Percentiles rank a stretch among this genome's conserved stretches.
These are phyloP conservation scores for Aurelia aurita DNA, from an alignment of 30 jellyfish, hydroid and myxozoan genomes.

Conservation along the genomic window DNA sequence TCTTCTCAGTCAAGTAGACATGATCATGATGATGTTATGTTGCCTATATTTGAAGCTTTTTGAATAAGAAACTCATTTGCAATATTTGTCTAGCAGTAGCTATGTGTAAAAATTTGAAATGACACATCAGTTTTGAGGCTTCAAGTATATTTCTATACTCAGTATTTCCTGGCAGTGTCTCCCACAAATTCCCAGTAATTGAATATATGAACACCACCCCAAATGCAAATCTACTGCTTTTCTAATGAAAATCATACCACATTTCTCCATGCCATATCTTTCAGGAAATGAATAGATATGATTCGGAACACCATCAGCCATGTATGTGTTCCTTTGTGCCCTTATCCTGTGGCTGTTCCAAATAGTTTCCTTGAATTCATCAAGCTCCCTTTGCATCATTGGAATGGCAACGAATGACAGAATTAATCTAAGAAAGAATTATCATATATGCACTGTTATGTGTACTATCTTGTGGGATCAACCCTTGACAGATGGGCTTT, in stretches of 20 bases:
- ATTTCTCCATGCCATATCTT: conserved; percentile 10
- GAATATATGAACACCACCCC: no score
- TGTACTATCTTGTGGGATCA: neutral
- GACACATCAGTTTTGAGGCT: no score
- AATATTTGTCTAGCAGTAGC: no score
- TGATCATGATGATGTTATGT: no score
- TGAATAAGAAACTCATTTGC: no score
- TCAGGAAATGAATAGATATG: conserved; percentile 17
- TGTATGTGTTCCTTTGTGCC: neutral
- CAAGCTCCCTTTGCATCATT: conserved; percentile 14
- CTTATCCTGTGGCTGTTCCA: conserved; percentile 22
- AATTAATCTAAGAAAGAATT: conserved; percentile 1
- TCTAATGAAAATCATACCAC: neutral
- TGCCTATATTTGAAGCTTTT: no score
- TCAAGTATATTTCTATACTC: no score
- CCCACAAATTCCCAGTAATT: no score
- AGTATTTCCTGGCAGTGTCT: no score
- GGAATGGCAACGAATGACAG: conserved; percentile 9
- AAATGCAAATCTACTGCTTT: no score
- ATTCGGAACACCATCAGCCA: conserved; percentile 32
- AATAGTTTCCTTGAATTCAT: neutral
- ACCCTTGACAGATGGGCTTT: neutral
- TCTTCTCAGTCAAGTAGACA: no score
- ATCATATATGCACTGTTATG: neutral
- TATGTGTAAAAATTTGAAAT: no score